Evolutionary conservation across 1,140 invertebrate genomes (phyloP).

Genomic region (Pristionchus pacificus): DNA sequence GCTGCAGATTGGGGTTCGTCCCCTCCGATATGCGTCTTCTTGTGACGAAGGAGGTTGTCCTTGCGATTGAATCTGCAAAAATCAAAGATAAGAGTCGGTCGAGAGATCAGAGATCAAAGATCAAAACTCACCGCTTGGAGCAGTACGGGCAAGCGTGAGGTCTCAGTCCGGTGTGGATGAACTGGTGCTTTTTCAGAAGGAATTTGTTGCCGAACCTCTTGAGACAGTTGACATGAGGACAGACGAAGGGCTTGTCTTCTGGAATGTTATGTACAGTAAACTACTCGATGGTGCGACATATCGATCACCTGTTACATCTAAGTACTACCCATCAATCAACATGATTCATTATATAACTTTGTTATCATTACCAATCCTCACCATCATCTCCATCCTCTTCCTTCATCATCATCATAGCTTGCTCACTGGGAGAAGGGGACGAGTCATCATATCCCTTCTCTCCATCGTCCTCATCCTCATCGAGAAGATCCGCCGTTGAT

Average conservation of each 20-base stretch:
- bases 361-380: too few species aligned
- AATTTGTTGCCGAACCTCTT: conserved; percentile 57
- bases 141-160: conserved; percentile 54
- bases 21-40: conserved; percentile 46
- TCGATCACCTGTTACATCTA: not conserved
- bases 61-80: conserved; percentile 53
- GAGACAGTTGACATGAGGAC: conserved; percentile 45
- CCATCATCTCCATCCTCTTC: not conserved
- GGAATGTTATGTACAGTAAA: not conserved
- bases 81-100: not conserved
- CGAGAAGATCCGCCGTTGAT: too few species aligned
- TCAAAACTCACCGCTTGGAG: conserved; percentile 37
- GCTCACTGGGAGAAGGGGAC: not conserved
- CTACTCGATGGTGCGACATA: not conserved
- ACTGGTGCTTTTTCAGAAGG: conserved; percentile 54
- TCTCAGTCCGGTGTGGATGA: conserved; percentile 53
- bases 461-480: not conserved
- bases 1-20: too few species aligned
- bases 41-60: conserved; percentile 52
- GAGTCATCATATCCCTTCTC: not conserved
- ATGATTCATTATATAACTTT: too few species aligned
- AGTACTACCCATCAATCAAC: too few species aligned
- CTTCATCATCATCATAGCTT: not conserved
- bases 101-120: conserved; percentile 13
- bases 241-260: conserved; percentile 48